These are phyloP conservation scores for Pycnomerus fuliginosus DNA, from an alignment of 2,888 invertebrate genomes.

Conservation along the genomic window DNA sequence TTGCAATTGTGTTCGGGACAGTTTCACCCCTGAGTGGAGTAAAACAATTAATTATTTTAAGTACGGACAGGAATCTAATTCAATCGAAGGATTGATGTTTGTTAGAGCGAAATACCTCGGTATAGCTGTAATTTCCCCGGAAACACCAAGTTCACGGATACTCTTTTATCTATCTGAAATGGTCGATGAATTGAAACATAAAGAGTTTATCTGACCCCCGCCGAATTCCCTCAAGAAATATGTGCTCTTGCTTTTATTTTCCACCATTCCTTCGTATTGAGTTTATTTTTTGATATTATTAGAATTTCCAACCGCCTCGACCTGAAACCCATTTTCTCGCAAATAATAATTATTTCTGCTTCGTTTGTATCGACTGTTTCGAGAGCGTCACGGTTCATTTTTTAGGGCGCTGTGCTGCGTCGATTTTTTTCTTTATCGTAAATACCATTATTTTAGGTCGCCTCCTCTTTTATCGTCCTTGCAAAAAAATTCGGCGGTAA, in stretches of 20 bases:
- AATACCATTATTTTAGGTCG: no score
- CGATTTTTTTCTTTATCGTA: no score
- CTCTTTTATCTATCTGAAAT: constrained; percentile 28
- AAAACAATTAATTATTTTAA: not conserved
- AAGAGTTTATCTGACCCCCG: constrained; percentile 33
- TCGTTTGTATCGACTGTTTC: no score
- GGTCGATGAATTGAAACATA: constrained; percentile 36
- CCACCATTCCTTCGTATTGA: constrained; percentile 20
- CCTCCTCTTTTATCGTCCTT: no score
- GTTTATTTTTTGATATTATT: constrained; percentile 1
- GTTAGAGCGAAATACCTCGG: constrained; percentile 7
- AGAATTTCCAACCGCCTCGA: constrained; percentile 8
- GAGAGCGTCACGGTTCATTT: no score
- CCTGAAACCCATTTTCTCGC: constrained; percentile 5
- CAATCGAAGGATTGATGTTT: no score
- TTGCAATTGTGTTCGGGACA: no score
- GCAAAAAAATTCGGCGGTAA: no score
- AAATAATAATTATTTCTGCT: no score
- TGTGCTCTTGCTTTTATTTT: constrained; percentile 30
- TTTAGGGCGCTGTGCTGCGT: no score
- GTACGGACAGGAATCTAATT: no score
- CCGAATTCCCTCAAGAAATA: constrained; percentile 33
- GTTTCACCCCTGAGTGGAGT: no score
- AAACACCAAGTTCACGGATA: constrained; percentile 11
- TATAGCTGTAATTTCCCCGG: constrained; percentile 2